Base-by-base conservation (phyloP, 2,797 vertebrate genomes). In the Hipposideros larvatus region DNA sequence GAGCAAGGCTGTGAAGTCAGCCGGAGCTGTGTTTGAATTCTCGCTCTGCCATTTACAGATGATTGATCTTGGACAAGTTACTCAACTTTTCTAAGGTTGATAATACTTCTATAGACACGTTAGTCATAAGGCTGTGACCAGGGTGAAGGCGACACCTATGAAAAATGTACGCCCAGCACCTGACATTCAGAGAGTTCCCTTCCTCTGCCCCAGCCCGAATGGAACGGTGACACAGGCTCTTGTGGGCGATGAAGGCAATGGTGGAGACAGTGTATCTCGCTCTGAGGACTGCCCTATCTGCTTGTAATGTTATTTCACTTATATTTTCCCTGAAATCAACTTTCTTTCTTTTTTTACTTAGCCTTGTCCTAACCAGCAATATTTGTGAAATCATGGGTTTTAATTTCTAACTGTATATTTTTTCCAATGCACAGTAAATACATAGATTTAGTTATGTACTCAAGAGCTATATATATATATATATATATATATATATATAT, bases 361-460 rank as follows among this genome's bases (percentile, higher is more conserved):
- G 37, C 51, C n/a, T 92, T 51, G 28, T 66, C n/a, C 46, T 94
- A 83, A 77, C 7, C 11, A 68, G 51, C 41, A 89, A 46, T 75
- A 55, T 84, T 91, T 88, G 59, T 88, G 31, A 93, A 88, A 91
- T 37, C 59, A 59, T 21, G n/a, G 70, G 53, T 59, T 85, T 91
- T 37, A 77, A 41, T 57, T 91, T n/a, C 66, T 86, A 85, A 37
- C 88, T 41, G 70, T 51, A 43, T 51, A 43, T 61, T 51, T 86
- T 88, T 73, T 59, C 41, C 37, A 95, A 6, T 18, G 37, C 43
- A 91, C 11, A 65, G 13, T 83, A 82, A 37, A 90, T 43, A 43
- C 43, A 43, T 73, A 70, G 3, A 68, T 59, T 79, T 74, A 74
- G 41, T 66, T 24, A 53, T 41, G 66, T 75, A 82, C 51, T 85